Base-by-base conservation (phyloP, 2,797 vertebrate genomes). In the Melanotaenia pygmaea region DNA sequence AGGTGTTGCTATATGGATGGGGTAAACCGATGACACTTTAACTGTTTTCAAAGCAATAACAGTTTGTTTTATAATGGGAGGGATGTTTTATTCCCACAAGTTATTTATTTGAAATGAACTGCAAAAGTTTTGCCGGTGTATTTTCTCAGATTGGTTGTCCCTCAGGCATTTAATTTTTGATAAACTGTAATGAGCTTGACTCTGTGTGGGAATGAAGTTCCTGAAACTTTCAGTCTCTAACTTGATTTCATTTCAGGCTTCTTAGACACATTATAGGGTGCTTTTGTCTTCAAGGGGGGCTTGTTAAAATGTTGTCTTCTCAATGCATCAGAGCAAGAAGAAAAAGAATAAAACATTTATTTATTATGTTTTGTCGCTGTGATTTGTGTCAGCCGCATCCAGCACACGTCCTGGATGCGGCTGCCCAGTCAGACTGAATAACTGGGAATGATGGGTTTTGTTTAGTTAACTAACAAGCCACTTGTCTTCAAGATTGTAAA, bases 41-140 rank as follows among this genome's bases (percentile, higher is more conserved):
- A 77, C 59, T 45, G 22, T 76, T 74, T 85, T 37, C 24, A 6
- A 82, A 85, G 85, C 83, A 86, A 88, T 80, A 88, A 79, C 16
- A 38, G 14, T 35, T 74, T 70, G 71, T 70, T 72, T 18, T 74
- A 18, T 60, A 60, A 71, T 65, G 26, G 47, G 30, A 45, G 10
- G 68, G 64, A 69, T 61, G 24, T 62, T 78, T 83, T 67, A 56
- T 72, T 83, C 76, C 77, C 77, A 54, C 54, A 35, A 26, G 65
- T 83, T 82, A 76, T 85, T 86, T 79, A 76, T 80, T 77, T 68
- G 50, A 35, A 70, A 76, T 62, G 2, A 82, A 56, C 53, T 60
- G 60, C n/a, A 7, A 10, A 30, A 1, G 9, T 53, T 70, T 67
- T 37, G 11, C 28, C 3, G 12, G 57, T 53, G 43, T 67, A 9